Evolutionary conservation across 2,113 vertebrate species (phyloP).

Genomic region (Formicarius rufipectus): DNA sequence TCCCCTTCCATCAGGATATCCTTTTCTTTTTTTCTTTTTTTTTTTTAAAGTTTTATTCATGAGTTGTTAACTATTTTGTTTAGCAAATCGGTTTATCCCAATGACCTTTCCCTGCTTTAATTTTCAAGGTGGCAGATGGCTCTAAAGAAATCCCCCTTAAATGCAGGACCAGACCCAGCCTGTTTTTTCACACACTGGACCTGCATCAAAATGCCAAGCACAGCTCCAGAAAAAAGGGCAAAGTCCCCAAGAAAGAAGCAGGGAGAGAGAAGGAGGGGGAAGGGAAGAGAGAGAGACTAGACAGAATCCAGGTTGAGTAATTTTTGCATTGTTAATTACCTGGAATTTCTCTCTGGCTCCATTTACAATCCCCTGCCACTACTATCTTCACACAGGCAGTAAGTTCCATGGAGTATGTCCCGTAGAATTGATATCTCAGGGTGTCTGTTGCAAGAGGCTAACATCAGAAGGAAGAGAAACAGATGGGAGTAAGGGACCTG

Average conservation of each 20-base stretch:
- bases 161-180: conserved; percentile 51
- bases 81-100: conserved; percentile 79
- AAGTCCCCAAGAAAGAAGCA: conserved; percentile 14
- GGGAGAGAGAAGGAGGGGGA: conserved; percentile 1
- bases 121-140: conserved; percentile 79
- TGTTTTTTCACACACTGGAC: conserved; percentile 67
- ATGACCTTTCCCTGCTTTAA: conserved; percentile 74
- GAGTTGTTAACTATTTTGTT: conserved; percentile 83
- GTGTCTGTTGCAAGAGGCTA: neutral
- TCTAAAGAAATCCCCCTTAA: conserved; percentile 68
- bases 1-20: conserved; percentile 16
- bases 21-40: conserved; percentile 21
- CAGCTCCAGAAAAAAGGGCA: conserved; percentile 38
- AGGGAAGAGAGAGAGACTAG: neutral
- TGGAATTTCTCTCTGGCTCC: neutral
- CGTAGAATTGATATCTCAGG: neutral
- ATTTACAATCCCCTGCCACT: neutral
- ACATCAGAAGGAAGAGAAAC: neutral
- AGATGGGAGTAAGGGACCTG: neutral
- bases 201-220: conserved; percentile 64
- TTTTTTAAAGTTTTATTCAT: conserved; percentile 77
- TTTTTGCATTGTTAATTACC: neutral
- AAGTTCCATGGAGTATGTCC: neutral
- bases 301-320: conserved; percentile 1
- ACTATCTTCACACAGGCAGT: neutral